Base-by-base conservation (phyloP, 1,140 invertebrate species). In the Drosophila pseudoobscura region DNA sequence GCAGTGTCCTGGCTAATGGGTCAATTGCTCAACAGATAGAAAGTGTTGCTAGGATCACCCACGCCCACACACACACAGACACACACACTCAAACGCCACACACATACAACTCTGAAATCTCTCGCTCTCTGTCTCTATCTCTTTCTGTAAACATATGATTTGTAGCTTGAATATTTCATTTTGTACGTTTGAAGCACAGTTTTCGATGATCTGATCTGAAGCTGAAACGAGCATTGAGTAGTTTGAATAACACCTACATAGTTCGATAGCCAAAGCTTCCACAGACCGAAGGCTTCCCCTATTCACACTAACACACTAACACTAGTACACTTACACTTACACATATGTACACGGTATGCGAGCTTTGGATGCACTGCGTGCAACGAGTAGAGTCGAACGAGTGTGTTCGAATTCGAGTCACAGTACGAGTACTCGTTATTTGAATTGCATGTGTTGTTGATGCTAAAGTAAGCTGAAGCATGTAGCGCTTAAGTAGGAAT, bases 401-500 rank as follows among this genome's bases (percentile, higher is more conserved):
- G 35, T n/a, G 39, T 6, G 24, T 53, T 22, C 46, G 35, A 47
- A 50, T 35, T 60, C 46, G 39, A 31, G 55, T 47, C 41, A 49
- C 57, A 47, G 56, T 47, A 63, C 22, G 54, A 72, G 56, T 60
- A 52, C 43, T 60, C 68, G 61, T 39, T 54, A 60, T 61, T 85
- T 77, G 60, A 75, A 83, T 70, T 88, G 83, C 83, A 88, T 88
- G 76, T 76, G 68, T 84, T 85, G 65, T 71, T 70, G 66, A 71
- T 71, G 68, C 68, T 88, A 72, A 79, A 88, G 75, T 83, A 35
- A 35, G 31, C 31, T 88, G 80, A 88, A 88, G 83, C 83, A 88
- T 88, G 83, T 88, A 88, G 84, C 79, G 83, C 83, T 88, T 88
- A 88, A 88, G 84, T 88, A 88, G 82, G 82, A 82, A 59, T 88